Conservation (phyloP, 1,140 invertebrate genomes). For the Sinella curviseta region DNA sequence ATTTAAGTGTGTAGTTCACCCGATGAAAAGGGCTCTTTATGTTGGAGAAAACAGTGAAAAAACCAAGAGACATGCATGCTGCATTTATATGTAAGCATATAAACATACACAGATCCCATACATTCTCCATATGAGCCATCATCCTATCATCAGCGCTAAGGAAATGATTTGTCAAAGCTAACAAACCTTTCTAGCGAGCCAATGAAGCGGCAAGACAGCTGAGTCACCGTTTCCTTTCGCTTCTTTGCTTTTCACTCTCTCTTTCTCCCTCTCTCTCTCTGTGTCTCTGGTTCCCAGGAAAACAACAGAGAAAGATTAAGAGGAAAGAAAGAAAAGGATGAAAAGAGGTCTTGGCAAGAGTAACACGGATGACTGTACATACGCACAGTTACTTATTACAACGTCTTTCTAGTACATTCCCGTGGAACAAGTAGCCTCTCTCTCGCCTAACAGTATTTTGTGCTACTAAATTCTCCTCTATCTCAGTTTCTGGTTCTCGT, state of each 20-base stretch:
- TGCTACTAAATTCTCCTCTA: not conserved
- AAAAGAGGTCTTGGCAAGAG: slow-evolving; percentile 12
- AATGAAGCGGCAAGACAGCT: slow-evolving; percentile 22
- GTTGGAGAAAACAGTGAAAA: too few species aligned
- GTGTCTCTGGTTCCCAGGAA: not conserved
- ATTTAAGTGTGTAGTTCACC: not conserved
- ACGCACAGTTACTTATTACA: slow-evolving; percentile 13
- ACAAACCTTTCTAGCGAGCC: slow-evolving; percentile 13
- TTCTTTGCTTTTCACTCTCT: not conserved
- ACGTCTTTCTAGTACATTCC: not conserved
- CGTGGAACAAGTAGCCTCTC: not conserved
- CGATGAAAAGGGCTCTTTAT: not conserved
- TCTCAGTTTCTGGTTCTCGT: not conserved
- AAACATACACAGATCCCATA: too few species aligned
- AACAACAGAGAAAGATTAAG: slow-evolving; percentile 1
- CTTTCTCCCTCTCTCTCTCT: not conserved
- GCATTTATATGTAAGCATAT: too few species aligned
- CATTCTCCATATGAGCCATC: not conserved
- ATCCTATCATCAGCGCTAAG: slow-evolving; percentile 5
- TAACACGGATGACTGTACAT: slow-evolving; percentile 1
- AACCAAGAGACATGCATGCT: too few species aligned
- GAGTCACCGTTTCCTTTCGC: slow-evolving; percentile 11
- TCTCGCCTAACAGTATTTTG: too few species aligned
- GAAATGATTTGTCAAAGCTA: slow-evolving; percentile 27
- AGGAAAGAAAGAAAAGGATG: slow-evolving; percentile 16